Base-by-base conservation (phyloP, 2,113 vertebrate species). In the Brachyistius frenatus region DNA sequence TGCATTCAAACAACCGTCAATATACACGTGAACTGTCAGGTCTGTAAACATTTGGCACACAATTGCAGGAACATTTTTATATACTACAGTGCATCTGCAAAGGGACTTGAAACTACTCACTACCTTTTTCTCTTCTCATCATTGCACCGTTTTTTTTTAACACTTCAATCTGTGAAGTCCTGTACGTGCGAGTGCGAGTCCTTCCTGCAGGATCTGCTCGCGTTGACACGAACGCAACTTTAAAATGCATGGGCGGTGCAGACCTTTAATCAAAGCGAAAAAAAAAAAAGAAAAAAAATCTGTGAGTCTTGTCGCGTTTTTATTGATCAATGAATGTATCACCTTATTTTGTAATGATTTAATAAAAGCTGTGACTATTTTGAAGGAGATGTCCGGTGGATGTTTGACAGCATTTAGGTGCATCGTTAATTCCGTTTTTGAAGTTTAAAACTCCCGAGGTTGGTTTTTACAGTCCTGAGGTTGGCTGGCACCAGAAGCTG, bases 351-450 rank as follows among this genome's bases (percentile, higher is more conserved):
- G 64, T 85, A 85, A 87, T 66, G 75, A 88, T 86, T 73, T 69
- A 95, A 94, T 95, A 95, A 95, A 23, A 95, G 88, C 93, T 95
- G 91, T 95, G 93, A 95, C 84, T 70, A 61, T 83, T 78, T 86
- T 83, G 50, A 73, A 86, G 9, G 13, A 72, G 5, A 67, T 62
- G 61, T 11, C 4, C 33, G 50, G 52, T 69, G 13, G 56, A 4
- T 63, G 23, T 73, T 75, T 61, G 11, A 39, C 11, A 23, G 23
- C 23, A 23, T 23, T 23, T 23, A 23, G 23, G 23, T 23, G 23
- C 23, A 23, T 23, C 23, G 23, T 23, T 23, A 23, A 23, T 23
- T 23, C 23, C 23, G 23, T 1, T 63, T 14, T 10, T 23, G 23
- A 23, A 23, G 16, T 16, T 16, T 52, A 16, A 46, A 66, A 35